Base-by-base conservation (phyloP, 2,113 vertebrate species). In the Scomber scombrus region DNA sequence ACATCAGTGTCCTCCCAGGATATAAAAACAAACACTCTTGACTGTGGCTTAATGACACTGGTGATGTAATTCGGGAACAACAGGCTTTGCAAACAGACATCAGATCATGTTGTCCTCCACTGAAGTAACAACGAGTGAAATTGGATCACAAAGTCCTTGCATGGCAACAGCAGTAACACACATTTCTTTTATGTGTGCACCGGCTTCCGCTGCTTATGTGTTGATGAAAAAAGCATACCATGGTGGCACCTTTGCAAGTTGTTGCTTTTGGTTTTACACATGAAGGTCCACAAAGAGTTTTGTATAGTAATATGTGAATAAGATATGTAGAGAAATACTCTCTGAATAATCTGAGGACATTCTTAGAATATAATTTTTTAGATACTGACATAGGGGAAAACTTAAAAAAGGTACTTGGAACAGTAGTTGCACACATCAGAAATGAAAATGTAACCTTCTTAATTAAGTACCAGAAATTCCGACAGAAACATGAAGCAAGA, bases 81-180 rank as follows among this genome's bases (percentile, higher is more conserved):
- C 54, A 71, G 47, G 10, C 55, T 75, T 58, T 52, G 5, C 67
- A 58, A 52, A 11, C 12, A 11, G n/a, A 18, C 75, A 16, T 73
- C 26, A 21, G 31, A 55, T 15, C 18, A 52, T 11, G n/a, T 51
- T 64, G 2, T 61, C 21, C 76, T 75, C 51, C 56, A 69, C 8
- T 75, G 11, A 78, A 50, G 55, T 85, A 72, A 74, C 50, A 56
- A 29, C 60, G 71, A 55, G 18, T 81, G 51, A 83, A 85, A 77
- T 71, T 70, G 6, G 14, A 11, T 26, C 2, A 63, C 12, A 57
- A 63, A 7, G 15, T 4, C 76, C 11, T 49, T 26, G 55, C 8
- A 58, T 13, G 64, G 46, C 49, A 46, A 51, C 19, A 68, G 51
- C 8, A 13, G 40, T 63, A 4, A 75, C 51, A 58, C 8, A 65